These are phyloP conservation scores for Brenthis ino DNA, from an alignment of 2,888 invertebrate species.

Conservation along the genomic window DNA sequence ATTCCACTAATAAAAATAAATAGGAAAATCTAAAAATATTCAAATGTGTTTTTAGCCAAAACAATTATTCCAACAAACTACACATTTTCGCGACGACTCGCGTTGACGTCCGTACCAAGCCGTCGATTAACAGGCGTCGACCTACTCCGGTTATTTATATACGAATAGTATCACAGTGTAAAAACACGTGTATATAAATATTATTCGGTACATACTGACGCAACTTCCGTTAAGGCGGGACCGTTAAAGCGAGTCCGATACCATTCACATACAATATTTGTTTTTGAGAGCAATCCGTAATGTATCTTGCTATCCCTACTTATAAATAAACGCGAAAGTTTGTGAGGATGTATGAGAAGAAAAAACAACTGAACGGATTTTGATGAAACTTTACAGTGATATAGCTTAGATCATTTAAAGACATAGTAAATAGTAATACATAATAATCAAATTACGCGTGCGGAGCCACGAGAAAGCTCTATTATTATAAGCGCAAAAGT, in stretches of 20 bases:
- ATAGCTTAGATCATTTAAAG: no score
- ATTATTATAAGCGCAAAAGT: no score
- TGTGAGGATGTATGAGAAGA: no score
- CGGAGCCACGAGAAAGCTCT: no score
- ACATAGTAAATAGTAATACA: no score
- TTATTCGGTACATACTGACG: slow-evolving; percentile 27
- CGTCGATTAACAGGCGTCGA: slow-evolving; percentile 32
- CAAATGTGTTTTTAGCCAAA: neutral
- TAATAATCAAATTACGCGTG: no score
- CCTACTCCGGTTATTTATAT: slow-evolving; percentile 32
- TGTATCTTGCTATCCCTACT: no score
- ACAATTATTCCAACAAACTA: neutral
- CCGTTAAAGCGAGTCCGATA: slow-evolving; percentile 18
- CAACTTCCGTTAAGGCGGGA: slow-evolving; percentile 27
- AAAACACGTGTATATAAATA: slow-evolving; percentile 35
- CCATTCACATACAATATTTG: slow-evolving; percentile 22
- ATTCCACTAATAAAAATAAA: neutral
- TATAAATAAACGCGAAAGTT: no score
- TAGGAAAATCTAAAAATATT: neutral
- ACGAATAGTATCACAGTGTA: slow-evolving; percentile 31
- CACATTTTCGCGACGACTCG: slow-evolving; percentile 13
- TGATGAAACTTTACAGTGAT: no score
- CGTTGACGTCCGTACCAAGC: slow-evolving; percentile 17
- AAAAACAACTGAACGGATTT: no score
- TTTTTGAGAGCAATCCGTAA: slow-evolving; percentile 2